Evolutionary conservation across 2,797 vertebrate genomes (phyloP).

Genomic region (Lithobates pipiens): DNA sequence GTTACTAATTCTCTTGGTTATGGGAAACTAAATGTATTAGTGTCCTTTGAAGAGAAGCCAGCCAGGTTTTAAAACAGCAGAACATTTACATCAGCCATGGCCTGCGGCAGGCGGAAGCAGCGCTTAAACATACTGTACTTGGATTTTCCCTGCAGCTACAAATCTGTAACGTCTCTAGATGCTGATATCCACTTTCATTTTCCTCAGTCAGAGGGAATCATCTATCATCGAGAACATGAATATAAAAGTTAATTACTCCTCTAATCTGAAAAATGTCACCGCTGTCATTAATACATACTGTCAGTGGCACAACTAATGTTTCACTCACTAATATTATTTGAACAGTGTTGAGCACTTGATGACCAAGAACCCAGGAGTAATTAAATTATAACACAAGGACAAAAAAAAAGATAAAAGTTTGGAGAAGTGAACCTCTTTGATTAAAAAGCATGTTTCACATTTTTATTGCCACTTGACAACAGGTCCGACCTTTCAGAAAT

Average conservation of each 20-base stretch:
- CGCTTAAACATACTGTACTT: conserved; percentile 23
- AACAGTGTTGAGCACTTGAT: neutral
- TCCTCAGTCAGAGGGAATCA: neutral
- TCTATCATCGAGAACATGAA: conserved; percentile 17
- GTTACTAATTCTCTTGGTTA: too few relatives aligned
- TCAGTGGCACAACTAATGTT: conserved; percentile 2
- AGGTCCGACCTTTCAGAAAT: neutral
- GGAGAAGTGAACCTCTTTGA: neutral
- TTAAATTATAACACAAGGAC: neutral
- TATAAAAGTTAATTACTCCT: conserved; percentile 57
- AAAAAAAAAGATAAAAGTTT: neutral
- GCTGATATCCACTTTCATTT: conserved; percentile 11
- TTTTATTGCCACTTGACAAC: neutral
- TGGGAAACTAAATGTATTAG: neutral
- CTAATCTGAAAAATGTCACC: conserved; percentile 48
- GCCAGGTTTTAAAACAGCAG: conserved; percentile 15
- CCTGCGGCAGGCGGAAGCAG: conserved; percentile 10
- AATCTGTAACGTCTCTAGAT: conserved; percentile 30
- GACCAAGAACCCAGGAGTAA: conserved; percentile 8
- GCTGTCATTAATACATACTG: conserved; percentile 32
- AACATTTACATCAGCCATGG: neutral
- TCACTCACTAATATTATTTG: neutral
- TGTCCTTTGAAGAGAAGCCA: neutral
- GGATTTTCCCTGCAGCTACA: conserved; percentile 16
- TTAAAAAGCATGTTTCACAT: neutral